These are phyloP conservation scores for Chymomyza procnemis DNA, from an alignment of 2,888 invertebrate species.

Conservation along the genomic window DNA sequence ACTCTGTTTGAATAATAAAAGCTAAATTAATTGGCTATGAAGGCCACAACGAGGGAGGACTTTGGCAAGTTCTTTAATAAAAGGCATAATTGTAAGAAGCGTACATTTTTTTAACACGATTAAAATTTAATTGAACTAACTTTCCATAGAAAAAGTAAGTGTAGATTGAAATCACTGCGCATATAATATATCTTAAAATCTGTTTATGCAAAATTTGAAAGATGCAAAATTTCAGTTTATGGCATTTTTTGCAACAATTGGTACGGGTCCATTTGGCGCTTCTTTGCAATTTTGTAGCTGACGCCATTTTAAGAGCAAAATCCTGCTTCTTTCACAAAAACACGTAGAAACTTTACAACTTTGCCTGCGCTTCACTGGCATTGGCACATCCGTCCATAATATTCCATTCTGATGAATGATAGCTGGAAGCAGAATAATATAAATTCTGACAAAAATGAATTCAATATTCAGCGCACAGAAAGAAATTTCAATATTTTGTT, in stretches of 20 bases:
- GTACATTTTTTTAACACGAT: no score
- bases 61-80: no score
- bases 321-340: not conserved
- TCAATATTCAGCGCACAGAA: conserved; percentile 57
- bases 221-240: not conserved
- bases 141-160: no score
- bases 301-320: not conserved
- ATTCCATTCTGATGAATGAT: conserved; percentile 30
- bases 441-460: conserved; percentile 34
- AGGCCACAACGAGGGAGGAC: no score
- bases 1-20: no score
- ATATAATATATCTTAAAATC: not conserved
- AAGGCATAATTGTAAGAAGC: no score
- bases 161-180: no score
- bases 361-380: conserved; percentile 24
- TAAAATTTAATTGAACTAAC: no score
- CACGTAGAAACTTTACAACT: conserved; percentile 31
- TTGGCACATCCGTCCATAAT: conserved; percentile 38
- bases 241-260: not conserved
- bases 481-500: conserved; percentile 56
- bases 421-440: not conserved
- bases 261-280: not conserved
- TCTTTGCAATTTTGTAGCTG: conserved; percentile 16
- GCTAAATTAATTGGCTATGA: no score
- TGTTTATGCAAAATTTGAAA: not conserved